Percentiles rank a stretch among this genome's conserved stretches.
These are phyloP conservation scores for Ophion obscuratus DNA, from an alignment of 2,888 invertebrate genomes.

Conservation along the genomic window DNA sequence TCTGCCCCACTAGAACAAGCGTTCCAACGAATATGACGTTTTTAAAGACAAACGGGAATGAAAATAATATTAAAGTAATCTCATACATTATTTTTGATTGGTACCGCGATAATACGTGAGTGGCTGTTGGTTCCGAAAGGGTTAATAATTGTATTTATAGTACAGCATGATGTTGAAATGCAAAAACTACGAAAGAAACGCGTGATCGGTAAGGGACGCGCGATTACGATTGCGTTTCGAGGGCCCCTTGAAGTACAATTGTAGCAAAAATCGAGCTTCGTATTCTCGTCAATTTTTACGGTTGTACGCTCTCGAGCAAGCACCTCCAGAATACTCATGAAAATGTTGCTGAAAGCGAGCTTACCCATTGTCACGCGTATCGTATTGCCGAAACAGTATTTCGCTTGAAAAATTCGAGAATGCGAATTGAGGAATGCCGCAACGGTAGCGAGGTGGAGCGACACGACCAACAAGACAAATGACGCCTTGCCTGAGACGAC, in stretches of 20 bases:
- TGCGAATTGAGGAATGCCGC: conserved; percentile 31
- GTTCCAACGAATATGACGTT: background rate
- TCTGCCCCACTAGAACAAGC: background rate
- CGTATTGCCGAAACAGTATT: background rate
- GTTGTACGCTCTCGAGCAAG: background rate
- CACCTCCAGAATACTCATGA: background rate
- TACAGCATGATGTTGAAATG: background rate
- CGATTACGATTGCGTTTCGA: conserved; percentile 24
- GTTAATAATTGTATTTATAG: background rate
- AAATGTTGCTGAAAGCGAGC: background rate
- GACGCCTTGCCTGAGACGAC: conserved; percentile 45
- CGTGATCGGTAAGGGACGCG: conserved; percentile 4
- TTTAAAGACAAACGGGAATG: background rate
- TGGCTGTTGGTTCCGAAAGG: background rate
- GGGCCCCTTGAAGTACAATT: background rate
- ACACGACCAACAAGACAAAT: conserved; percentile 54
- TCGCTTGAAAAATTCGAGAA: conserved; percentile 1
- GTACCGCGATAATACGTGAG: background rate
- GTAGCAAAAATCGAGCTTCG: conserved; percentile 1
- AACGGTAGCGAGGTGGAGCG: conserved; percentile 28
- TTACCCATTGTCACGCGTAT: conserved; percentile 42
- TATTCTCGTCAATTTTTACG: background rate
- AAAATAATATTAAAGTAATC: background rate
- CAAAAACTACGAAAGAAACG: background rate
- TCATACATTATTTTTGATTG: background rate